Percentiles rank a stretch among this genome's conserved stretches.
Evolutionary conservation across 2,888 invertebrate genomes (phyloP).

Genomic region (Ormyrus rosae): DNA sequence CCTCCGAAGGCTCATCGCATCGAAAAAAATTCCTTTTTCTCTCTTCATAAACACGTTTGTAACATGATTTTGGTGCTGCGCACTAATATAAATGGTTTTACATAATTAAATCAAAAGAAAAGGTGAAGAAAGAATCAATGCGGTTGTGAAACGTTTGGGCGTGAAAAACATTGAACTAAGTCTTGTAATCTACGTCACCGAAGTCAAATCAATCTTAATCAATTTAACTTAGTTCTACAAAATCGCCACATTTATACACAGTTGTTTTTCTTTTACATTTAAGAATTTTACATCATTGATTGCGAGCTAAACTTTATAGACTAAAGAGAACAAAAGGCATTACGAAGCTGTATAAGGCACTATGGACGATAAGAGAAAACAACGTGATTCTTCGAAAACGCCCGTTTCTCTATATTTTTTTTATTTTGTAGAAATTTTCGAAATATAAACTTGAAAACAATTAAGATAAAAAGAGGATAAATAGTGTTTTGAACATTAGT

Average conservation of each 20-base stretch:
- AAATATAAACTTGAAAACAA: constrained; percentile 13
- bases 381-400: constrained; percentile 46
- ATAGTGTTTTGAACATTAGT: constrained; percentile 46
- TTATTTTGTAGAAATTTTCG: constrained; percentile 36
- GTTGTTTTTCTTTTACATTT: constrained; percentile 24
- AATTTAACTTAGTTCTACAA: constrained; percentile 16
- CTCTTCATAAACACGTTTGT: constrained; percentile 42
- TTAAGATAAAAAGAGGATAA: constrained; percentile 22
- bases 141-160: constrained; percentile 26
- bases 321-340: no score
- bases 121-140: constrained; percentile 24
- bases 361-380: constrained; percentile 11
- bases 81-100: constrained; percentile 53
- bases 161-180: constrained; percentile 24
- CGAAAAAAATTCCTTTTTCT: constrained; percentile 38
- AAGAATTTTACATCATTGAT: constrained; percentile 11
- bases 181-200: constrained; percentile 21
- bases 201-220: constrained; percentile 11
- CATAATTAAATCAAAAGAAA: constrained; percentile 45
- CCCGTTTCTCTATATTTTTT: constrained; percentile 49
- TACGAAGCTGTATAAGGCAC: background rate
- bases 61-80: constrained; percentile 54
- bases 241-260: constrained; percentile 29
- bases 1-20: constrained; percentile 42
- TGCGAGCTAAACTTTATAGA: background rate